These are phyloP conservation scores for Capricornis sumatraensis DNA, from an alignment of 2,113 vertebrate genomes.

Conservation along the genomic window DNA sequence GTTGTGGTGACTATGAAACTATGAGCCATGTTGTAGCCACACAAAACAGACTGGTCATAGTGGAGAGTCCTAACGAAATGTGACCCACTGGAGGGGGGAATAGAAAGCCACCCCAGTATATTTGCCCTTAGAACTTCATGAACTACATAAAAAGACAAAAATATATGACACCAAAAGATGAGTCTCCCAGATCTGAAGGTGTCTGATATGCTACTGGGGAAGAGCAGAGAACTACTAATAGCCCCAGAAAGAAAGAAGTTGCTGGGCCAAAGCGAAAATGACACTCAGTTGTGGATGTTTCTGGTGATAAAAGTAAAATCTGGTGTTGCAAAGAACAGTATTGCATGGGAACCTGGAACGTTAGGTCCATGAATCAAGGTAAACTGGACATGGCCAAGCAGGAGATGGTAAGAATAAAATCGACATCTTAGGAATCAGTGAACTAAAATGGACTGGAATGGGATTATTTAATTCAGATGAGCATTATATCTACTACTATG, in stretches of 20 bases:
- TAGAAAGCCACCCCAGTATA: background rate
- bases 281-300: background rate
- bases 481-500: background rate
- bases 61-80: background rate
- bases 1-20: background rate
- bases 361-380: background rate
- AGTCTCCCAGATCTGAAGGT: background rate
- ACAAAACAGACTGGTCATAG: background rate
- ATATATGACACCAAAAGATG: background rate
- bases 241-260: background rate
- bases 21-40: background rate
- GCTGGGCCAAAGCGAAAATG: rapidly evolving
- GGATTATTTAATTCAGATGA: background rate
- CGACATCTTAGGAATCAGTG: background rate
- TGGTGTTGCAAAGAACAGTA: background rate
- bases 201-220: background rate
- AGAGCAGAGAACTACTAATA: background rate
- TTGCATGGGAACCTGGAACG: background rate
- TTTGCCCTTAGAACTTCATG: background rate
- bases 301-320: background rate
- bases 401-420: background rate
- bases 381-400: background rate
- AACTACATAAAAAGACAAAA: background rate
- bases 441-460: background rate
- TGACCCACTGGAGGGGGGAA: background rate